Evolutionary conservation across 92 coral and sea anemone species (phyloP), one percentile per base, ranked within the genome.

Genomic region (Palythoa grandiflora): DNA sequence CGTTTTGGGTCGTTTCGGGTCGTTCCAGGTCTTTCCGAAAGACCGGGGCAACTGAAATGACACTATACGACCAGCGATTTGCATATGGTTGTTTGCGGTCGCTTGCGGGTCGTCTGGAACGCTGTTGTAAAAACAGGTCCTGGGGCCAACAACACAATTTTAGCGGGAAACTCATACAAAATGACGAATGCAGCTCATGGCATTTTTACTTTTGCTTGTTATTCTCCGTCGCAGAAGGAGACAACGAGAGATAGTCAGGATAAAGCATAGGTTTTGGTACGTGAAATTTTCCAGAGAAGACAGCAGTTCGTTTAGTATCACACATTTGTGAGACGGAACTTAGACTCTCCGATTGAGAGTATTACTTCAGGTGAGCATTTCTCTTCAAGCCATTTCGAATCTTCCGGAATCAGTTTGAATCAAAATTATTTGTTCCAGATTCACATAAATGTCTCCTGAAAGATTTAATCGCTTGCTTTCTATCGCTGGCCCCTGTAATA

Each of bases 261-360:
- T 36, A 48, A 74, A n/a, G 6, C 11, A 47, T 14, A 74, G 36
- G 44, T 70, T 70, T 70, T 5, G 44, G 74, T 70, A 70, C 74
- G 74, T 70, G 44, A 70, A 70, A 70, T 70, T 70, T 70, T 28
- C 74, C 44, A 70, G 74, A 70, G 74, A 70, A 70, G 74, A 70
- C 38, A 70, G 14, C 74, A 70, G 44, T 70, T 70, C 40, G 74
- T 37, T 28, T 70, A 11, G 74, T 70, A 70, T 70, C 74, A 70
- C 74, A 70, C 74, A 28, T 38, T 70, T 70, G 74, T 38, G 74
- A 70, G 74, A 70, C 28, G 28, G 74, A 70, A 70, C 74, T 28
- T 0, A 51, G 74, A 70, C 44, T 70, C 74, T 70, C 74, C 11
- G 74, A 21, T 70, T 38, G 74, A 70, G 74, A 70, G 71, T 66